Percentiles rank a stretch among this genome's conserved stretches.
Conservation (phyloP, 2,888 invertebrate genomes). For the Agonopterix heracliana region DNA sequence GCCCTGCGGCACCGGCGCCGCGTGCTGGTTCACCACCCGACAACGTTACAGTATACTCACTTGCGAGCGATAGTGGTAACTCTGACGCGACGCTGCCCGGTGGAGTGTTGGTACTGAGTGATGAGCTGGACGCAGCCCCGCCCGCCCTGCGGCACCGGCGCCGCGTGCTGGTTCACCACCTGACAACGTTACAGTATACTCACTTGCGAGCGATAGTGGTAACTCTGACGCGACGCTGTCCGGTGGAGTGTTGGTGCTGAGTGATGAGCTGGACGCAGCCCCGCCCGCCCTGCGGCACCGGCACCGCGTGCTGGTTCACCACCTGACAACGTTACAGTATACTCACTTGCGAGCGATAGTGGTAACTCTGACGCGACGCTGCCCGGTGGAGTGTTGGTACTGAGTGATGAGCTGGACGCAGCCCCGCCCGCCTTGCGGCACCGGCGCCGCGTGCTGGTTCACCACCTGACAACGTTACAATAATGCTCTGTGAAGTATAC, state of each 20-base stretch:
- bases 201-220: conserved; percentile 98
- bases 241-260: conserved; percentile 98
- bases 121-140: conserved; percentile 98
- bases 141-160: conserved; percentile 96
- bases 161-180: conserved; percentile 95
- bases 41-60: conserved; percentile 60
- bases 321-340: conserved; percentile 64
- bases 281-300: conserved; percentile 95
- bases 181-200: conserved; percentile 29
- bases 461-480: conserved; percentile 76
- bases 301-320: conserved; percentile 94
- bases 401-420: conserved; percentile 99
- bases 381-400: conserved; percentile 98
- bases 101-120: conserved; percentile 98
- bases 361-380: conserved; percentile 95
- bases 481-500: no score
- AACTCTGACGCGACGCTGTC: conserved; percentile 95
- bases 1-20: no score
- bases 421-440: conserved; percentile 96
- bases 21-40: conserved; percentile 92
- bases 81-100: conserved; percentile 94
- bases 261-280: conserved; percentile 99
- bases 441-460: conserved; percentile 95
- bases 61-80: conserved; percentile 99
- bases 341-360: conserved; percentile 96